These are phyloP conservation scores for Ataeniobius toweri DNA, from an alignment of 2,797 vertebrate species.

Conservation along the genomic window DNA sequence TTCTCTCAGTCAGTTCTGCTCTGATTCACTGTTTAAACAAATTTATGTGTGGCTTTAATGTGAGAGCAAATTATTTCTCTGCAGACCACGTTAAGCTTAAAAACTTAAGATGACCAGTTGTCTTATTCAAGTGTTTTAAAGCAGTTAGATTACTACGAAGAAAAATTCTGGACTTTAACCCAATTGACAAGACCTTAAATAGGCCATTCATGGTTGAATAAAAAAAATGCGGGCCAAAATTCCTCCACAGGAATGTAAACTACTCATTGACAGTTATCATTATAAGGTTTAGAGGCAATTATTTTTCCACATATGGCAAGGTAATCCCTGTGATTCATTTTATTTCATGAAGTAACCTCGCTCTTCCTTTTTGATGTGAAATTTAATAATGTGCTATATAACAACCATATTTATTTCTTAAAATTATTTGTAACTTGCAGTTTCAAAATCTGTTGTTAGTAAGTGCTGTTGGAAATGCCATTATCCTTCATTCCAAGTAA, in stretches of 20 bases:
- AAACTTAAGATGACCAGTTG: too few relatives aligned
- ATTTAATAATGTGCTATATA: constrained; percentile 45
- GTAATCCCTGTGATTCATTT: constrained; percentile 59
- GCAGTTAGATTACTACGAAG: too few relatives aligned
- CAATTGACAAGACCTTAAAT: not conserved
- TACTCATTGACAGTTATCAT: not conserved
- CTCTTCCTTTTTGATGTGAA: constrained; percentile 61
- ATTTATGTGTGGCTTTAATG: too few relatives aligned
- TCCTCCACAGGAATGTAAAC: not conserved
- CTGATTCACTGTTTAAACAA: too few relatives aligned
- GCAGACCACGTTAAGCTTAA: too few relatives aligned
- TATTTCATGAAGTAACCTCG: constrained; percentile 57
- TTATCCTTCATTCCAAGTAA: constrained; percentile 7
- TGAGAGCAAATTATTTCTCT: too few relatives aligned
- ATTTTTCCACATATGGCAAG: not conserved
- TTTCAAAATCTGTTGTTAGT: constrained; percentile 32
- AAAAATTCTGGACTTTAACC: not conserved
- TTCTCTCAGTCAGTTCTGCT: too few relatives aligned
- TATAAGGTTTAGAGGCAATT: not conserved
- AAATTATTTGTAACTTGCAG: constrained; percentile 43
- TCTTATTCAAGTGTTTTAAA: too few relatives aligned
- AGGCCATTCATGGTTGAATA: not conserved
- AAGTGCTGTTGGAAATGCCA: constrained; percentile 23
- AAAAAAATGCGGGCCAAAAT: not conserved
- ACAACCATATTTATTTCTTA: constrained; percentile 41